phyloP scores from a whole-genome alignment of 2,113 vertebrate genomes.

The Cyphomyrus plagiostoma region DNA sequence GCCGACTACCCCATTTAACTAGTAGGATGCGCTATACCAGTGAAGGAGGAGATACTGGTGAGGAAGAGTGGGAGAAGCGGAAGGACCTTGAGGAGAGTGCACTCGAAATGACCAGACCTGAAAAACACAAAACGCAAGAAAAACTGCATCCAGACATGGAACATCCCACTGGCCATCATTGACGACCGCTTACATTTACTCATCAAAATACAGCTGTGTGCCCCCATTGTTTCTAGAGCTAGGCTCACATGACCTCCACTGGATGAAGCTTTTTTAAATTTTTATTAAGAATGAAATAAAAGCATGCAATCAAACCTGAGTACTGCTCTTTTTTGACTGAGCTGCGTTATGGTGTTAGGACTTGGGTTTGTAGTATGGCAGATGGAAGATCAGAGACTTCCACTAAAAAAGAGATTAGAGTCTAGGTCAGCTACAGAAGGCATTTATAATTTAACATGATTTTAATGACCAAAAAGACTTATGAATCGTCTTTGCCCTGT shows the following conservation, averaged over 20 bases:
- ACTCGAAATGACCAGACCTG: neutral
- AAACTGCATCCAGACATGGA: neutral
- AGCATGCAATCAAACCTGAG: neutral
- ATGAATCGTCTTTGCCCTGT: too few species aligned
- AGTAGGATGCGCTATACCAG: neutral
- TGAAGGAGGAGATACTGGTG: neutral
- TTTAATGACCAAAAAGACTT: neutral
- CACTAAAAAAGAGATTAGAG: neutral
- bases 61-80: neutral
- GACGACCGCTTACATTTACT: neutral
- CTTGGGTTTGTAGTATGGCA: neutral
- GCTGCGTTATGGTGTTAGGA: neutral
- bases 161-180: neutral
- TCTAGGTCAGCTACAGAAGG: neutral
- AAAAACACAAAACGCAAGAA: neutral
- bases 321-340: neutral
- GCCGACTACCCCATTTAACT: slow-evolving; percentile 73
- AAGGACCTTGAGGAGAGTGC: neutral
- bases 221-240: neutral
- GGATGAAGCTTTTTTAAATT: neutral
- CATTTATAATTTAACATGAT: neutral
- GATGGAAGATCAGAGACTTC: neutral
- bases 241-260: neutral
- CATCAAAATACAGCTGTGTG: neutral
- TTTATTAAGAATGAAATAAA: neutral